Percentiles rank a stretch among this genome's conserved stretches.
Evolutionary conservation across 1,140 invertebrate species (phyloP).

Genomic region (Sitophilus oryzae): DNA sequence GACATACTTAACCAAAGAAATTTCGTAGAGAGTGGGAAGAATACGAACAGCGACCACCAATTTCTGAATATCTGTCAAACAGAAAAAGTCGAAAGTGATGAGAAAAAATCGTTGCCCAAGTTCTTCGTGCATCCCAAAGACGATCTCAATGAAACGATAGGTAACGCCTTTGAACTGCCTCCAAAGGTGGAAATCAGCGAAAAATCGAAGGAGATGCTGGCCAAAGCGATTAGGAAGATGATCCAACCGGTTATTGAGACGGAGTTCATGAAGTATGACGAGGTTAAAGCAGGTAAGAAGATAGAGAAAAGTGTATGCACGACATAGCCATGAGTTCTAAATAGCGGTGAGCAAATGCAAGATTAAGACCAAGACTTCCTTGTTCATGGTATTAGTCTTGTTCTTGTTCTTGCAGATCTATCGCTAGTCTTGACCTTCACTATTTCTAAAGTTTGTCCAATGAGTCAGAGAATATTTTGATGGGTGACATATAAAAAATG

Average conservation of each 20-base stretch:
- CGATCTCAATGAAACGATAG: slow-evolving; percentile 12
- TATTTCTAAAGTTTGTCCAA: no score
- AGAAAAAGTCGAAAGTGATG: neutral
- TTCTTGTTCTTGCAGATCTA: no score
- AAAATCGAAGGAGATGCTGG: slow-evolving; percentile 16
- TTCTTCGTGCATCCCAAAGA: slow-evolving; percentile 16
- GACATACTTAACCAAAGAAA: neutral
- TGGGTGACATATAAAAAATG: no score
- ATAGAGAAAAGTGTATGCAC: no score
- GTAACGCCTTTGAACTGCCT: neutral
- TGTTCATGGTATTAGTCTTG: no score
- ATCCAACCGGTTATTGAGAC: slow-evolving; percentile 21
- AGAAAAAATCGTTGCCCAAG: neutral
- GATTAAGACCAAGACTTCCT: no score
- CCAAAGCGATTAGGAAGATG: slow-evolving; percentile 17
- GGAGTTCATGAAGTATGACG: slow-evolving; percentile 24
- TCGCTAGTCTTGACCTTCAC: no score
- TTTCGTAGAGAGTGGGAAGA: neutral
- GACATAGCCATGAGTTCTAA: no score
- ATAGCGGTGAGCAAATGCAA: no score
- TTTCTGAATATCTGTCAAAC: neutral
- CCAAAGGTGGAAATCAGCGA: slow-evolving; percentile 15
- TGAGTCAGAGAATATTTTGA: no score
- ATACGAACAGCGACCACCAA: neutral
- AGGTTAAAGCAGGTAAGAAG: slow-evolving; percentile 20